Evolutionary conservation across 2,797 vertebrate genomes (phyloP).

Genomic region (Lemur catta): DNA sequence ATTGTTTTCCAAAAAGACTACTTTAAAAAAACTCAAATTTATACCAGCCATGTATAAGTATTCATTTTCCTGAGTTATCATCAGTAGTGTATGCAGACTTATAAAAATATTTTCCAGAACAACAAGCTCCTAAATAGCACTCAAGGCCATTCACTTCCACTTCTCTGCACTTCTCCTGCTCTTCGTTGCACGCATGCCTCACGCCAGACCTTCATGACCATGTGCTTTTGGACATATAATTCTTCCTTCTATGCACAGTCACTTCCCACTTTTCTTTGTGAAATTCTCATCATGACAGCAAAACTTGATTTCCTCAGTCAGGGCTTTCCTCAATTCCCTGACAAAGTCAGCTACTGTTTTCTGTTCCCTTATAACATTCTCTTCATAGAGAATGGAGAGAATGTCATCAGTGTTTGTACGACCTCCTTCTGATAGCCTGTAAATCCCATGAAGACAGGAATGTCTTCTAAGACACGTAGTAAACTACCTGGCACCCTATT

Average conservation of each 20-base stretch:
- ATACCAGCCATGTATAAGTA: neutral
- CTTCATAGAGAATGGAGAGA: neutral
- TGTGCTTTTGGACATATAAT: neutral
- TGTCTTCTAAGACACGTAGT: neutral
- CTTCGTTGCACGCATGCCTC: accelerated
- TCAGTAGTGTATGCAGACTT: neutral
- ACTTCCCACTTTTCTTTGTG: neutral
- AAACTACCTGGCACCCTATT: too few species aligned
- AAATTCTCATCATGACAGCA: neutral
- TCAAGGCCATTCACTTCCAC: neutral
- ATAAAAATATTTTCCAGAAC: neutral
- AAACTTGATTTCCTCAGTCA: neutral
- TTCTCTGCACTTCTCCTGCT: neutral
- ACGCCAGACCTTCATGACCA: neutral
- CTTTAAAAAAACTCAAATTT: neutral
- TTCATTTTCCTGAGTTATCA: neutral
- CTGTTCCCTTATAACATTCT: neutral
- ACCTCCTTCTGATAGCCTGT: neutral
- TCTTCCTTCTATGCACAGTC: neutral
- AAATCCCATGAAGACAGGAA: neutral
- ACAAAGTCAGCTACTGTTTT: neutral
- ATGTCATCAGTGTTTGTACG: neutral
- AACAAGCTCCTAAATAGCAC: neutral
- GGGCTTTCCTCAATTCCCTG: neutral
- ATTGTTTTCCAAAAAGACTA: neutral